A percentile compares a stretch with the other conserved stretches of the same genome.
Conservation (phyloP, 1,140 invertebrate species). For the Telenomus remus region DNA sequence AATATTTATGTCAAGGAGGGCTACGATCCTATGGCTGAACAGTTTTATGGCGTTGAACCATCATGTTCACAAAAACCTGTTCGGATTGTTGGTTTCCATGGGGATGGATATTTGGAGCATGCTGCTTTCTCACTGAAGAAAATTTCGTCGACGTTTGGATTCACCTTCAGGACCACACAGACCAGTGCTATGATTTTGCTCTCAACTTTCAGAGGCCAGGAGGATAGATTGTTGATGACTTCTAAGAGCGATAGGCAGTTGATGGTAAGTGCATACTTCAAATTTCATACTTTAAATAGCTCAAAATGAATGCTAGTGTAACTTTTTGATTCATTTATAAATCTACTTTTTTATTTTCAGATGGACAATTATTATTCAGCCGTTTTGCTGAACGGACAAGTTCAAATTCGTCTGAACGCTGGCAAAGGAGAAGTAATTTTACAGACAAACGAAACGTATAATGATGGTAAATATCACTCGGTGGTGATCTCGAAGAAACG, state of each 20-base stretch:
- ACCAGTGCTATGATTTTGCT: constrained; percentile 83
- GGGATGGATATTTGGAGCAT: constrained; percentile 87
- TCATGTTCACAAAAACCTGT: constrained; percentile 79
- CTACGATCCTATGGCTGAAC: constrained; percentile 79
- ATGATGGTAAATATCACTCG: constrained; percentile 81
- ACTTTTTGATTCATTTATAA: too few species aligned
- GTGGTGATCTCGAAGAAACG: constrained; percentile 77
- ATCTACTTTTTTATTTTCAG: constrained; percentile 48
- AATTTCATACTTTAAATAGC: too few species aligned
- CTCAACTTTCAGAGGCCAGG: constrained; percentile 80
- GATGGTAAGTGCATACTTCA: constrained; percentile 57
- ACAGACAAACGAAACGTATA: constrained; percentile 78
- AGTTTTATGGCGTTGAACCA: constrained; percentile 85
- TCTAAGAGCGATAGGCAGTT: constrained; percentile 55
- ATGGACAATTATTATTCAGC: constrained; percentile 81
- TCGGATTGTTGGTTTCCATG: constrained; percentile 83
- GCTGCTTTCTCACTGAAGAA: constrained; percentile 80
- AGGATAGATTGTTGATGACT: constrained; percentile 63
- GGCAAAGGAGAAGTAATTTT: constrained; percentile 80
- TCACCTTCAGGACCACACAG: constrained; percentile 86
- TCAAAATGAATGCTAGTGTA: too few species aligned
- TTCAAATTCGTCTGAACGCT: constrained; percentile 82
- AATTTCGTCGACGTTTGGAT: constrained; percentile 79
- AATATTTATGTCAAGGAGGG: constrained; percentile 83
- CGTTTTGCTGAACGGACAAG: constrained; percentile 79